A percentile compares a stretch with the other conserved stretches of the same genome.
Conservation (phyloP, 2,113 vertebrate genomes). For the Pholis gunnellus region DNA sequence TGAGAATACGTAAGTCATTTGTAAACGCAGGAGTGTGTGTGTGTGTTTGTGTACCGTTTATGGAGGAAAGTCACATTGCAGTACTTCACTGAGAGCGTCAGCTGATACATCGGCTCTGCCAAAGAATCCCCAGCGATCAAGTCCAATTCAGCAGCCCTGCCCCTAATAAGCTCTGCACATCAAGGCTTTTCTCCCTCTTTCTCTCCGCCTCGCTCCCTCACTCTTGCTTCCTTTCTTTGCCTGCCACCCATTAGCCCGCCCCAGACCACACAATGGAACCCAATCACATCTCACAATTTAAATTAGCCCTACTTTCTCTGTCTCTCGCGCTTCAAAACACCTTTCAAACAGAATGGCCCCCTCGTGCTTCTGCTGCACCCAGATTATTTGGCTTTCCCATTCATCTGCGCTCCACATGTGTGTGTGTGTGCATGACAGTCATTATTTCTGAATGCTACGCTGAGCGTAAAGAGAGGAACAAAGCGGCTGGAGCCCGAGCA, state of each 20-base stretch:
- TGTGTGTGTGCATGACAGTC: constrained; percentile 10
- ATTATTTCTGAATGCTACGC: constrained; percentile 50
- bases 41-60: background rate
- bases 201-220: background rate
- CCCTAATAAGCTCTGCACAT: constrained; percentile 71
- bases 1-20: background rate
- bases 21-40: background rate
- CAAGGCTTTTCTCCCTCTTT: constrained; percentile 33
- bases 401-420: constrained; percentile 10
- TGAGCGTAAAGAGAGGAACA: constrained; percentile 31
- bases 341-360: constrained; percentile 30
- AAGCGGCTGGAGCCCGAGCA: constrained; percentile 29
- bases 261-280: constrained; percentile 63
- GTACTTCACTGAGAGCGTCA: constrained; percentile 24
- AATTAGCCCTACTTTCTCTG: constrained; percentile 64
- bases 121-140: constrained; percentile 73
- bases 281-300: constrained; percentile 66
- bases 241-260: constrained; percentile 63
- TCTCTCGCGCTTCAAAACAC: constrained; percentile 45
- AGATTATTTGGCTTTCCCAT: constrained; percentile 50
- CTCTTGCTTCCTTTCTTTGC: constrained; percentile 39
- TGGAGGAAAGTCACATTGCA: constrained; percentile 29
- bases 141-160: constrained; percentile 63
- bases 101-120: constrained; percentile 66
- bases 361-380: background rate